Evolutionary conservation across 2,797 vertebrate species (phyloP).

Genomic region (Gadopsis marmoratus): DNA sequence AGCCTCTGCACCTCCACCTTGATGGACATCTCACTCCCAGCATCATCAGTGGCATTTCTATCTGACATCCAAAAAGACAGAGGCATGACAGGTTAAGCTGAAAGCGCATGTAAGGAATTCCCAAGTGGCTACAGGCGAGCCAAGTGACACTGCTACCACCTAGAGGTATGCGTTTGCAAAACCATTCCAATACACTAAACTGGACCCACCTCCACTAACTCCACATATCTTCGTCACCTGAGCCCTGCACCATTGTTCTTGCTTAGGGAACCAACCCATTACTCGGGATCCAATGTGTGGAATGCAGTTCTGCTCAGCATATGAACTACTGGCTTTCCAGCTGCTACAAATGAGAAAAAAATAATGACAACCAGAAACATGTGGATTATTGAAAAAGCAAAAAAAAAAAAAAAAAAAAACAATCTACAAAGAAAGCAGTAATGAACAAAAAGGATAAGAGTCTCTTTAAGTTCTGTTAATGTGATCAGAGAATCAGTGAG

Average conservation of each 20-base stretch:
- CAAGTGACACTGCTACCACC: conserved; percentile 74
- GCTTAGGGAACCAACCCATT: conserved; percentile 78
- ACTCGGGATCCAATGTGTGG: conserved; percentile 82
- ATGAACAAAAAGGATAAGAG: conserved; percentile 53
- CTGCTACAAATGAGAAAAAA: conserved; percentile 64
- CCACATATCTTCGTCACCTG: conserved; percentile 84
- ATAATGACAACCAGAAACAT: conserved; percentile 61
- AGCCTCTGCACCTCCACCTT: conserved; percentile 81
- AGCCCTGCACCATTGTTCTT: conserved; percentile 81
- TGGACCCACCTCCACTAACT: conserved; percentile 75
- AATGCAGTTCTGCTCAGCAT: conserved; percentile 78
- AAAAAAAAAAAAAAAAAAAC: not conserved
- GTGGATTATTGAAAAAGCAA: conserved; percentile 49
- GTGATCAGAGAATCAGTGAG: conserved; percentile 51
- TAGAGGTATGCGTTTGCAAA: conserved; percentile 67
- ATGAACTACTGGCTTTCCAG: conserved; percentile 69
- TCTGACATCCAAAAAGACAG: conserved; percentile 47
- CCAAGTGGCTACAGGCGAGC: conserved; percentile 27
- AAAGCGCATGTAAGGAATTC: conserved; percentile 14
- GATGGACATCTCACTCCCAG: conserved; percentile 58
- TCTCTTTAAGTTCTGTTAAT: conserved; percentile 55
- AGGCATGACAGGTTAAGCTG: not conserved
- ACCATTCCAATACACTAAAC: conserved; percentile 16
- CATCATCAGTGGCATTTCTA: conserved; percentile 2
- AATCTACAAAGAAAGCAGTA: conserved; percentile 61